A percentile compares a stretch with the other conserved stretches of the same genome.
phyloP scores from a whole-genome alignment of 2,113 vertebrate genomes.

The Elgaria multicarinata region DNA sequence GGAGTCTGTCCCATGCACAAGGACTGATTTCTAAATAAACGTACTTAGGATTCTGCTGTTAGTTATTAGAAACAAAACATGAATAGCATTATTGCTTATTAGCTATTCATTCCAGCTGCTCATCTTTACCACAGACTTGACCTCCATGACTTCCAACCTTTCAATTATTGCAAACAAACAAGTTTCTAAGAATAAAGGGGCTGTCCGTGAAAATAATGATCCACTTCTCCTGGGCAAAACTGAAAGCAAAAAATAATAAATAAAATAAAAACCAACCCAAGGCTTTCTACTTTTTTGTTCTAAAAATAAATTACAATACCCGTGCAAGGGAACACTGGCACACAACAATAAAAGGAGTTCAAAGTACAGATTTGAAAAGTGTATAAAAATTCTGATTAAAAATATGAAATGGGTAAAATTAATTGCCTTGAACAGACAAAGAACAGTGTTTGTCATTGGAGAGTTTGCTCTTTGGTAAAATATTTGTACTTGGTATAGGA shows the following conservation, averaged over 20 bases:
- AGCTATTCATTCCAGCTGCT: background rate
- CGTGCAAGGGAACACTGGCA: background rate
- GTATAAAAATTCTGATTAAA: background rate
- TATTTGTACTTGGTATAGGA: background rate
- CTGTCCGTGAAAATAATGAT: slow-evolving; percentile 3
- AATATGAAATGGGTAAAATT: background rate
- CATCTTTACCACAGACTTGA: background rate
- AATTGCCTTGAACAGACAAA: background rate
- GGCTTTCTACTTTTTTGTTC: background rate
- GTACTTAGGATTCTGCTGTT: background rate
- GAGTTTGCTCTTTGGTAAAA: background rate
- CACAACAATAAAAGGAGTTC: background rate
- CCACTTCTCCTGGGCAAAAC: background rate
- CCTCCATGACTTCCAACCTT: background rate
- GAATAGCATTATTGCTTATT: background rate
- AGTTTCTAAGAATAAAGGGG: background rate
- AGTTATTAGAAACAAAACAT: background rate
- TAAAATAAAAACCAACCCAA: background rate
- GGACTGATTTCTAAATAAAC: background rate
- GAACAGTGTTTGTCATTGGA: background rate
- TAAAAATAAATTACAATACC: background rate
- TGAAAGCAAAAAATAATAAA: background rate
- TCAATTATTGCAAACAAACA: background rate
- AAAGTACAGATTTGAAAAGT: background rate
- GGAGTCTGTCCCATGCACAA: background rate